A percentile compares a stretch with the other conserved stretches of the same genome.
These are phyloP conservation scores for Erebia ligea DNA, from an alignment of 2,888 invertebrate genomes.

Conservation along the genomic window DNA sequence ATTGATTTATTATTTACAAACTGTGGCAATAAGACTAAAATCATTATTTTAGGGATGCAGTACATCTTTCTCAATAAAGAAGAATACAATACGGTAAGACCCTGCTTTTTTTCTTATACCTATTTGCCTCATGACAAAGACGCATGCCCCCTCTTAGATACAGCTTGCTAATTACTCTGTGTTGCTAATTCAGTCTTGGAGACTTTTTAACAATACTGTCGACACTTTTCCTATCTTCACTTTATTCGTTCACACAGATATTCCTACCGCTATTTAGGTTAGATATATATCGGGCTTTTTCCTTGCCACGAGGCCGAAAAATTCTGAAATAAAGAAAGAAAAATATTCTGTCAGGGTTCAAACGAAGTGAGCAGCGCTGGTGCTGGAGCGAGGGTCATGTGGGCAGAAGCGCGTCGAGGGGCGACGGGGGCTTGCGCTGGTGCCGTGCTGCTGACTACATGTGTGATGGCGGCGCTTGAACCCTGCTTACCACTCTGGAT, in stretches of 20 bases:
- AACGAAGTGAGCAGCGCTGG: conserved; percentile 37
- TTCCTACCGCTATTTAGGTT: no score
- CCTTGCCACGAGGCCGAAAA: no score
- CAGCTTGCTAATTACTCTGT: no score
- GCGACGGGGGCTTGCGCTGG: conserved; percentile 63
- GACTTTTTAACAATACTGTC: no score
- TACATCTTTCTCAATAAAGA: conserved; percentile 50
- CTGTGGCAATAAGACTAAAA: neutral
- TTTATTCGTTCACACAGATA: no score
- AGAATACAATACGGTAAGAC: conserved; percentile 59
- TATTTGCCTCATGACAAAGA: neutral
- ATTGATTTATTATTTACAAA: neutral
- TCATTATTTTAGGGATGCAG: conserved; percentile 54
- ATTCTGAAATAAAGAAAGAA: no score
- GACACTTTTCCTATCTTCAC: no score
- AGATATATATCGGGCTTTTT: no score
- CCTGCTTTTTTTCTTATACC: neutral
- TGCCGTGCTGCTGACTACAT: conserved; percentile 68
- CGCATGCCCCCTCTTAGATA: no score
- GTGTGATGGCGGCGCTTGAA: conserved; percentile 75
- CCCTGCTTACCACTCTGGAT: conserved; percentile 72
- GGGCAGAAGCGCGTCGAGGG: conserved; percentile 48
- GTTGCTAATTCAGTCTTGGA: no score
- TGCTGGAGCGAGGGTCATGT: conserved; percentile 32
- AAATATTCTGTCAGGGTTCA: neutral